Percentiles rank a stretch among this genome's conserved stretches.
These are phyloP conservation scores for Galeruca laticollis DNA, from an alignment of 2,888 invertebrate species.

Conservation along the genomic window DNA sequence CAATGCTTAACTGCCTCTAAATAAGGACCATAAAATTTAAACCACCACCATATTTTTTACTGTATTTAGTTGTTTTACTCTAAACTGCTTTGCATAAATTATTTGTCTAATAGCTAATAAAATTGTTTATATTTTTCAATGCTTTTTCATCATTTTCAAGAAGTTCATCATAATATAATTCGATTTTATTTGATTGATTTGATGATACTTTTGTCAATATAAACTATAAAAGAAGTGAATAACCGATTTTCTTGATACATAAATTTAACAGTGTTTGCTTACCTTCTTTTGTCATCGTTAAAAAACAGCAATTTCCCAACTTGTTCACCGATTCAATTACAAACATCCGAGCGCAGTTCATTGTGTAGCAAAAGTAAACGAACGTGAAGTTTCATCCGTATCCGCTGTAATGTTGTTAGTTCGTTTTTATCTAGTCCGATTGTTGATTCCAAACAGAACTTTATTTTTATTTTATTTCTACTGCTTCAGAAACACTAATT, in stretches of 20 bases:
- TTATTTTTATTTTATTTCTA: background rate
- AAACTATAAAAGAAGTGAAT: background rate
- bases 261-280: background rate
- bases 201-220: background rate
- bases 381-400: background rate
- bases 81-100: no score
- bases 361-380: conserved; percentile 14
- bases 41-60: no score
- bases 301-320: conserved; percentile 12
- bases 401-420: conserved; percentile 1
- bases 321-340: conserved; percentile 6
- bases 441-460: background rate
- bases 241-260: conserved; percentile 6
- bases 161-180: no score
- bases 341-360: conserved; percentile 16
- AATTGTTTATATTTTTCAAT: no score
- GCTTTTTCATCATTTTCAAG: no score
- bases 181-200: no score
- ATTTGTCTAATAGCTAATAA: no score
- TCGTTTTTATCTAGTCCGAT: background rate
- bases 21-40: no score
- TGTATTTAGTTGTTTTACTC: no score
- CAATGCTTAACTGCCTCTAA: no score
- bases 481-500: no score
- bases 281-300: background rate